Base-by-base conservation (phyloP, 2,113 vertebrate genomes). In the Sturnira hondurensis region DNA sequence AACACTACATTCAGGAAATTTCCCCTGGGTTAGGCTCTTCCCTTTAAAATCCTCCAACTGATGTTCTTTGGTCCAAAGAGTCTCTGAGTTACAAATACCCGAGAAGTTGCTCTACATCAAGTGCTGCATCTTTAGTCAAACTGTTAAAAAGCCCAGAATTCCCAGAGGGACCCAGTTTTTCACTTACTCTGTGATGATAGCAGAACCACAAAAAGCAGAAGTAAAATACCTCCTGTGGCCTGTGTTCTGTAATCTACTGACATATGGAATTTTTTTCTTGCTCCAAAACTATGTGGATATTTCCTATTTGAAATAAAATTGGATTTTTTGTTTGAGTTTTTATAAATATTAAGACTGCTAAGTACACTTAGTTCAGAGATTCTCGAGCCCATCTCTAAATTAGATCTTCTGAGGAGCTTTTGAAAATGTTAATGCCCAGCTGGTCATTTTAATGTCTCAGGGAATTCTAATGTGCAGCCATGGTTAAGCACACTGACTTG, bases 261-360 rank as follows among this genome's bases (percentile, higher is more conserved):
- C 22, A 68, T 31, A 45, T 3, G 54, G n/a, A 26, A 19, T 36
- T 28, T 47, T 52, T 74, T 93, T 65, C 61, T 89, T 88, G 41
- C 19, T 94, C 56, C 70, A 58, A 89, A 83, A 58, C 56, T 89
- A 84, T 58, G 58, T 89, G 68, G 43, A 65, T 68, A 58, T 92
- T 94, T 76, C 88, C 33, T 84, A 87, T 71, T 85, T 97, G 70
- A 95, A 97, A 97, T 96, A 95, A 94, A 97, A 63, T 71, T 45
- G 19, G 19, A 20, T 33, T 38, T 65, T 73, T 70, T 36, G n/a
- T n/a, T 90, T 83, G 52, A 70, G 61, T 94, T 86, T 89, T 54
- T 76, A 0, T 41, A 52, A 50, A 47, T 67, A 65, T 83, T 41
- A 36, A 81, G 38, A 88, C 20, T 73, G 16, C 24, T 80, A 52